Base-by-base conservation (phyloP, 2,113 vertebrate genomes). In the Gulo gulo region DNA sequence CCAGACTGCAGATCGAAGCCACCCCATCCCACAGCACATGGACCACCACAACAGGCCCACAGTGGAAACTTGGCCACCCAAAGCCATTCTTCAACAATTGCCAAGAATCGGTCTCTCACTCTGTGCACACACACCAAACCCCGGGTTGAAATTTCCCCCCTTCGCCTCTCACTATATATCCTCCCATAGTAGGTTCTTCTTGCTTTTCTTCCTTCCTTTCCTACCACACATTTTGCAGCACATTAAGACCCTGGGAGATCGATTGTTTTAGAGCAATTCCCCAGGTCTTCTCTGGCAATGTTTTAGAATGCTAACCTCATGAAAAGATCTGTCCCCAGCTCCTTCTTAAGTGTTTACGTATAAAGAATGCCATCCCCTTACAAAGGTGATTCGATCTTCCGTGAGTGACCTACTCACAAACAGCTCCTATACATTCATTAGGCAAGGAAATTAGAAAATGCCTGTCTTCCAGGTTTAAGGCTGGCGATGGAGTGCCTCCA, bases 401-500 rank as follows among this genome's bases (percentile, higher is more conserved):
- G 34, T 71, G 80, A 86, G 76, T 45, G 86, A 91, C 74, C 47
- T 6, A 94, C 55, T 82, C 50, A 45, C 23, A 50, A 50, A 59
- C n/a, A 88, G 36, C 36, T 92, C 55, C 42, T 83, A 67, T 87
- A 80, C 94, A 95, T 96, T 97, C 97, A 91, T 78, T 69, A 95
- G 0, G 18, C 71, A 4, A 97, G 79, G 45, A 96, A 61, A 42
- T 20, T 15, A 7, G 79, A 96, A 93, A 94, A 39, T 31, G 97
- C 80, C 1, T 96, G n/a, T 67, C 74, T 89, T 82, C 67, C 42
- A 13, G 21, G n/a, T 76, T 80, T 18, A 88, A 93, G 45, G 94
- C 94, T 94, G 96, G 86, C 79, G 47, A 36, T 2, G 71, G 78
- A 67, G 78, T 1, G 67, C 94, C 93, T 86, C 85, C 55, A 85